Conservation (phyloP, 2,113 vertebrate genomes). For the Melanerpes formicivorus region DNA sequence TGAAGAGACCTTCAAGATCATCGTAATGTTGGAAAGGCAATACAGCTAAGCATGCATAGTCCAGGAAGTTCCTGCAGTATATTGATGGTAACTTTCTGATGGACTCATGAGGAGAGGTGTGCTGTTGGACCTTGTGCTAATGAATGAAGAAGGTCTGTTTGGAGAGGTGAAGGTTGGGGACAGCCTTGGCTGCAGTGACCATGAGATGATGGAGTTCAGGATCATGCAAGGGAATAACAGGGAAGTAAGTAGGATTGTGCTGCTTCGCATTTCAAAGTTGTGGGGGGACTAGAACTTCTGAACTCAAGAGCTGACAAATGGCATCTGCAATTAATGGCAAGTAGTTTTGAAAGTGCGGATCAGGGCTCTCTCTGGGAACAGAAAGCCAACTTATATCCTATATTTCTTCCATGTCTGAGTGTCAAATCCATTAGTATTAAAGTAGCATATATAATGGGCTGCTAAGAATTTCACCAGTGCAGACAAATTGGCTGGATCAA, state of each 20-base stretch:
- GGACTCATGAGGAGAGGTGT: no score
- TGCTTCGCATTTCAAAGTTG: not conserved
- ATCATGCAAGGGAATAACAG: no score
- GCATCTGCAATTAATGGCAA: not conserved
- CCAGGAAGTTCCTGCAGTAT: no score
- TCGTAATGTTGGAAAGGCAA: no score
- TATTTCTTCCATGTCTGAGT: not conserved
- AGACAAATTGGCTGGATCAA: conserved; percentile 3
- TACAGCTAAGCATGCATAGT: no score
- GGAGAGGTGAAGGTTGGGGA: no score
- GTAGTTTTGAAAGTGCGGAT: not conserved
- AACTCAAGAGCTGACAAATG: not conserved
- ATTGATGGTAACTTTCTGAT: no score
- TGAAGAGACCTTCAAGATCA: no score
- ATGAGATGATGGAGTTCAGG: no score
- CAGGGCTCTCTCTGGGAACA: not conserved
- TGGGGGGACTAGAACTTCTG: not conserved
- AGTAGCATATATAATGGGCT: not conserved
- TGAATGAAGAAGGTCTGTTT: no score
- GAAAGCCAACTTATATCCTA: not conserved
- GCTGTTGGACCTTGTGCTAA: no score
- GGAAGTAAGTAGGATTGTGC: not conserved
- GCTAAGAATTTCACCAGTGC: not conserved
- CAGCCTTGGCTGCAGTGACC: no score
- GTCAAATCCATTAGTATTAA: conserved; percentile 10